phyloP scores from a whole-genome alignment of 53 echinoderm and acorn worm species.

The Holothuria leucospilota region DNA sequence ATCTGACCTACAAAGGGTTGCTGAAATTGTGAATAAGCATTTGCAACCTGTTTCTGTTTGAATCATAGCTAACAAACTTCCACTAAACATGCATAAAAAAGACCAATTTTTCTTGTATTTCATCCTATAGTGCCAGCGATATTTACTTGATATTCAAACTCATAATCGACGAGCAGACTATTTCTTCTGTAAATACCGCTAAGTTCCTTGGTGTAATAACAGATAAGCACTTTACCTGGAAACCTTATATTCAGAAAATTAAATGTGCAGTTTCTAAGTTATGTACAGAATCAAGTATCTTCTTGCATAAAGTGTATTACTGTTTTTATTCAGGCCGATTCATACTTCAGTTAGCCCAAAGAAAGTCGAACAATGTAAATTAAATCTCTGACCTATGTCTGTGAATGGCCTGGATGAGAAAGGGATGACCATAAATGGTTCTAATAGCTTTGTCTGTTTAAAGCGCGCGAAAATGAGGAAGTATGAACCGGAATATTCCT shows the following conservation, averaged over 20 bases:
- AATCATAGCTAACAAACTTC: neutral
- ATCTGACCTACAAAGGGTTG: neutral
- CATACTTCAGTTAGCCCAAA: too few species aligned
- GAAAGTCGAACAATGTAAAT: too few species aligned
- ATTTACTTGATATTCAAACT: too few species aligned
- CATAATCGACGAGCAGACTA: too few species aligned
- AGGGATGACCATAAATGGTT: too few species aligned
- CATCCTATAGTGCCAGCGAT: too few species aligned
- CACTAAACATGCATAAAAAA: neutral
- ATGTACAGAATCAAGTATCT: neutral
- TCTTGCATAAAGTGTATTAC: neutral
- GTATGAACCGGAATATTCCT: neutral
- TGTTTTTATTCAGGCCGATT: neutral
- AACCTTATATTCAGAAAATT: neutral
- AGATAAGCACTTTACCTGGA: neutral
- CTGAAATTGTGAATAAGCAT: neutral
- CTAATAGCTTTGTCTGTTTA: too few species aligned
- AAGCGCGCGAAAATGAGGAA: too few species aligned
- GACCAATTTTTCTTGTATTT: neutral
- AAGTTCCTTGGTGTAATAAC: too few species aligned
- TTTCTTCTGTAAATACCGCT: conserved; percentile 14
- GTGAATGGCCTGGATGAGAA: too few species aligned
- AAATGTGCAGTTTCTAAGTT: neutral
- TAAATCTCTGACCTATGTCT: too few species aligned
- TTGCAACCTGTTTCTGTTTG: neutral